Percentiles rank a stretch among this genome's conserved stretches.
Evolutionary conservation across 2,888 invertebrate species (phyloP).

Genomic region (Seira sanloemensis): DNA sequence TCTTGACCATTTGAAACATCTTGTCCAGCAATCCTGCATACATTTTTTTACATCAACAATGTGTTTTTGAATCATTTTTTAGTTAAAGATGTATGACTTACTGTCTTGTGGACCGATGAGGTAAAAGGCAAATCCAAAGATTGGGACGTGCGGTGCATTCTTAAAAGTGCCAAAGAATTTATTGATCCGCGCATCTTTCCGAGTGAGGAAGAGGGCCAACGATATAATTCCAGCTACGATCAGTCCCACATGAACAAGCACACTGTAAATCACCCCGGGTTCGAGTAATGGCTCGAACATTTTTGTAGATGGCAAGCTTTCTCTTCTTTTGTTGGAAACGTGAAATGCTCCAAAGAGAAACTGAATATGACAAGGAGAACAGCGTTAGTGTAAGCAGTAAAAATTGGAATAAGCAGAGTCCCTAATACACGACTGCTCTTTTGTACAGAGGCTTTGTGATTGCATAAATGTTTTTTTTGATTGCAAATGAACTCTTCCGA

Average conservation of each 20-base stretch:
- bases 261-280: not conserved
- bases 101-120: conserved; percentile 48
- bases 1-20: not conserved
- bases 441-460: too few relatives aligned
- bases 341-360: too few relatives aligned
- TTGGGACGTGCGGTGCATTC: conserved; percentile 25
- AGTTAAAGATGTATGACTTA: conserved; percentile 7
- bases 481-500: too few relatives aligned
- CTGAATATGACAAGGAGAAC: too few relatives aligned
- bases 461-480: too few relatives aligned
- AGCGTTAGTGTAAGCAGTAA: too few relatives aligned
- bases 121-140: conserved; percentile 38
- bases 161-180: conserved; percentile 12
- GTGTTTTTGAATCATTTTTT: not conserved
- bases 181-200: conserved; percentile 25
- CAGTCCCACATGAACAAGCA: conserved; percentile 21
- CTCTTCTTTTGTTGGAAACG: too few relatives aligned
- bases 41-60: not conserved
- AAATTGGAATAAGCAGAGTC: too few relatives aligned
- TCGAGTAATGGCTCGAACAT: conserved; percentile 22
- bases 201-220: conserved; percentile 9
- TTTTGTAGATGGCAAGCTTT: too few relatives aligned
- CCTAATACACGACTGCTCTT: too few relatives aligned
- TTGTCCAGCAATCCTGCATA: conserved; percentile 29
- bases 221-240: not conserved